Percentiles rank a stretch among this genome's conserved stretches.
Conservation (phyloP, 1,140 invertebrate species). For the Trachelipus rathkii region DNA sequence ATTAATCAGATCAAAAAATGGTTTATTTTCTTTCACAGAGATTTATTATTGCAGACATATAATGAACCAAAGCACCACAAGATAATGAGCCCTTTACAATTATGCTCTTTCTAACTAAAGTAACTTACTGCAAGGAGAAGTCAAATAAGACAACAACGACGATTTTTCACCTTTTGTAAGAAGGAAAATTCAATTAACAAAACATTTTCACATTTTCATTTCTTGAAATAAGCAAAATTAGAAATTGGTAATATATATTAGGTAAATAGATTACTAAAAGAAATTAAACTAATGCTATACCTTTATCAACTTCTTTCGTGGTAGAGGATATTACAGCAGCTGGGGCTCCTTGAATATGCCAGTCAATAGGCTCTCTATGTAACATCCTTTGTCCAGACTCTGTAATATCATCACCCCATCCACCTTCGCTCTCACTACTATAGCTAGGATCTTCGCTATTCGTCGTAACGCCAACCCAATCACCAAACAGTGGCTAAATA, state of each 20-base stretch:
- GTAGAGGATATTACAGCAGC: slow-evolving; percentile 35
- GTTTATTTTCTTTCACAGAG: too few species aligned
- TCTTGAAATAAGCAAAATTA: too few species aligned
- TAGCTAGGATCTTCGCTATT: slow-evolving; percentile 82
- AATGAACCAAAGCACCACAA: too few species aligned
- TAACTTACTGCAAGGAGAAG: neutral
- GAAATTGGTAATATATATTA: too few species aligned
- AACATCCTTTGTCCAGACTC: slow-evolving; percentile 29
- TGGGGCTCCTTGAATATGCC: slow-evolving; percentile 37
- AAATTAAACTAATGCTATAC: neutral
- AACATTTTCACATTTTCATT: too few species aligned
- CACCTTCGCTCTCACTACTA: slow-evolving; percentile 49
- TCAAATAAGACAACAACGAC: neutral
- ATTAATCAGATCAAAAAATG: too few species aligned
- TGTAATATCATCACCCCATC: slow-evolving; percentile 46
- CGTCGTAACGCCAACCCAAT: slow-evolving; percentile 77
- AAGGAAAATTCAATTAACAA: neutral
- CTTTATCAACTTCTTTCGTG: slow-evolving; percentile 36
- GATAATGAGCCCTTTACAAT: too few species aligned
- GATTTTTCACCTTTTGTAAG: slow-evolving; percentile 3
- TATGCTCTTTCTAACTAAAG: neutral
- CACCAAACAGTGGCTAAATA: slow-evolving; percentile 49
- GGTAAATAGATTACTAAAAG: too few species aligned
- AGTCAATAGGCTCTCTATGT: slow-evolving; percentile 25
- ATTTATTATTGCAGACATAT: too few species aligned